Conservation (phyloP, 2,888 invertebrate genomes). For the Cephus rjabovi region DNA sequence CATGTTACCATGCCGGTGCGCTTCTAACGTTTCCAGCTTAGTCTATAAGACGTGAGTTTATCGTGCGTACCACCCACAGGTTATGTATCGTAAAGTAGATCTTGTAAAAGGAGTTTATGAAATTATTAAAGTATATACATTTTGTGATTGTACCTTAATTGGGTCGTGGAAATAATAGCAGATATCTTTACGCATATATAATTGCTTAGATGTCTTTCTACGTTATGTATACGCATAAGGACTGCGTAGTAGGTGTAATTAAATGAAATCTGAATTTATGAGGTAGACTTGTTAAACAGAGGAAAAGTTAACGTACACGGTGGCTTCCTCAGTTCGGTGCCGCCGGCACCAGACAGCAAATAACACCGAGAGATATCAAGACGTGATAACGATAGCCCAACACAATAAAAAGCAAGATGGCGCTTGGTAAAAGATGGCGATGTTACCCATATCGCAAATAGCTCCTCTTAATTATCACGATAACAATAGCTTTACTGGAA, state of each 20-base stretch:
- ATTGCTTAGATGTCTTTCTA: not conserved
- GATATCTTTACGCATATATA: not conserved
- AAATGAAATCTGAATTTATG: slow-evolving; percentile 15
- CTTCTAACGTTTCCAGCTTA: not conserved
- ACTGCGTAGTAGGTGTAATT: slow-evolving; percentile 5
- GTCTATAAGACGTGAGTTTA: not conserved
- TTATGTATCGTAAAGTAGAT: not conserved
- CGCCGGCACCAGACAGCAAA: slow-evolving; percentile 45
- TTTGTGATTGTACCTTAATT: not conserved
- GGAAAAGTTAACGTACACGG: not conserved
- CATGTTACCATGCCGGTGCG: not conserved
- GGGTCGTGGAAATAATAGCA: not conserved
- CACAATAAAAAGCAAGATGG: slow-evolving; percentile 26
- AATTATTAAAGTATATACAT: not conserved
- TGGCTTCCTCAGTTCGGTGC: slow-evolving; percentile 1
- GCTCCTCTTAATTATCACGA: slow-evolving; percentile 28
- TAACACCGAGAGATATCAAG: slow-evolving; percentile 34
- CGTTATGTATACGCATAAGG: not conserved
- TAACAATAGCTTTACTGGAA: slow-evolving; percentile 13
- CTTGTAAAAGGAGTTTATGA: not conserved
- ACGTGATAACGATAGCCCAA: slow-evolving; percentile 32
- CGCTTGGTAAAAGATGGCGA: slow-evolving; percentile 6
- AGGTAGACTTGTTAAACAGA: not conserved
- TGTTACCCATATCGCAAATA: slow-evolving; percentile 27
- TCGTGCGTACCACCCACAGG: not conserved